A percentile compares a stretch with the other conserved stretches of the same genome.
Evolutionary conservation across 2,797 vertebrate genomes (phyloP).

Genomic region (Graptemys geographica): DNA sequence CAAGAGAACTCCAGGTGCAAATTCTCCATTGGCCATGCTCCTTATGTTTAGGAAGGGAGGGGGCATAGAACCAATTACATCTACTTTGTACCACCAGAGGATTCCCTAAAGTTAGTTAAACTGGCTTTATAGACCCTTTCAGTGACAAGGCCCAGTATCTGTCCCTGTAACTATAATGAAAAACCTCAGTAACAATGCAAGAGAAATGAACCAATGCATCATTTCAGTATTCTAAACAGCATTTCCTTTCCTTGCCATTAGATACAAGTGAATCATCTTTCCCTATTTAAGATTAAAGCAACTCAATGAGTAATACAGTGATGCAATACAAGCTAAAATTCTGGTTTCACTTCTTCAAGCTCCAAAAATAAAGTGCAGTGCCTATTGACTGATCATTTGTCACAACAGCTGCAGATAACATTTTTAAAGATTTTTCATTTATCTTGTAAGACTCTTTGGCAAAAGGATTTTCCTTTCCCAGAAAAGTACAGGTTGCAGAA

Average conservation of each 20-base stretch:
- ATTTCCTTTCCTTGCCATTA: conserved; percentile 22
- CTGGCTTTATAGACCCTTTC: background rate
- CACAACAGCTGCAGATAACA: conserved; percentile 32
- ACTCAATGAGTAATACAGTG: conserved; percentile 39
- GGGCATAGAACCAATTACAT: background rate
- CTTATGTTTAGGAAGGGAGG: background rate
- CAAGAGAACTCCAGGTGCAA: background rate
- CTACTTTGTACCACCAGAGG: background rate
- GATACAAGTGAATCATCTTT: conserved; percentile 39
- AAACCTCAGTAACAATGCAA: background rate
- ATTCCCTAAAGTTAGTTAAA: background rate
- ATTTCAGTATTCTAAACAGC: background rate
- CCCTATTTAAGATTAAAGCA: conserved; percentile 31
- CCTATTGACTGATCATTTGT: conserved; percentile 46
- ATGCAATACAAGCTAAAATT: conserved; percentile 40
- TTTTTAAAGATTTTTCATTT: conserved; percentile 18
- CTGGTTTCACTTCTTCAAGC: conserved; percentile 30
- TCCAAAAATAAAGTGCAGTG: conserved; percentile 23
- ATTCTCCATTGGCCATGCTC: background rate
- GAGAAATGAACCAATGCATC: background rate
- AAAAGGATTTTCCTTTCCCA: conserved; percentile 21
- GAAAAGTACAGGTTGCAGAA: background rate
- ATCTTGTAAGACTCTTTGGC: background rate
- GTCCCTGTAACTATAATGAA: background rate
- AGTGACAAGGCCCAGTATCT: background rate